Conservation (phyloP, 1,140 invertebrate genomes). For the Zaprionus lachaisei region DNA sequence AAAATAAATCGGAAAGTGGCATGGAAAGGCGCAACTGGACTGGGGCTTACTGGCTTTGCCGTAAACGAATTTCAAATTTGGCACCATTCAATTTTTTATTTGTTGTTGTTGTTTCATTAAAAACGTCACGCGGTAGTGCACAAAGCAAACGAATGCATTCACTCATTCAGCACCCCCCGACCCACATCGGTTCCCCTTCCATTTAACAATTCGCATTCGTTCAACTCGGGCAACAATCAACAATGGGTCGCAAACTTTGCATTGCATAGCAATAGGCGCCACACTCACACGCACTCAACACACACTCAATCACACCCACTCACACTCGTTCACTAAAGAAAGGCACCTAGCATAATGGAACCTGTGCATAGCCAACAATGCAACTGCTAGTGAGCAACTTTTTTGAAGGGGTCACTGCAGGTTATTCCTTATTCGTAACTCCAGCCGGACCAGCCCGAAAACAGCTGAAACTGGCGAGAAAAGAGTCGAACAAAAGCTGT, state of each 20-base stretch:
- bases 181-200: not conserved
- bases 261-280: conserved; percentile 42
- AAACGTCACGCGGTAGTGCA: conserved; percentile 42
- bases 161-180: not conserved
- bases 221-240: conserved; percentile 29
- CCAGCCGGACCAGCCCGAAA: conserved; percentile 2
- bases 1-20: conserved; percentile 35
- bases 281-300: conserved; percentile 10
- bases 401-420: conserved; percentile 35
- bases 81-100: conserved; percentile 11
- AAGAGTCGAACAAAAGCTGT: conserved; percentile 6
- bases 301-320: conserved; percentile 17
- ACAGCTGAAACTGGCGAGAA: not conserved
- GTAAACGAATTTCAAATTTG: conserved; percentile 26
- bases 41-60: not conserved
- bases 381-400: conserved; percentile 28
- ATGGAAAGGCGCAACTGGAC: conserved; percentile 6
- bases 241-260: conserved; percentile 39
- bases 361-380: conserved; percentile 18
- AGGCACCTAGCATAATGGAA: conserved; percentile 21
- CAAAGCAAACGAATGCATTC: conserved; percentile 42
- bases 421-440: conserved; percentile 19
- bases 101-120: conserved; percentile 37
- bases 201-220: conserved; percentile 2
- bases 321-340: not conserved